A percentile compares a stretch with the other conserved stretches of the same genome.
These are phyloP conservation scores for Cyrtonyx montezumae DNA, from an alignment of 2,113 vertebrate species.

Conservation along the genomic window DNA sequence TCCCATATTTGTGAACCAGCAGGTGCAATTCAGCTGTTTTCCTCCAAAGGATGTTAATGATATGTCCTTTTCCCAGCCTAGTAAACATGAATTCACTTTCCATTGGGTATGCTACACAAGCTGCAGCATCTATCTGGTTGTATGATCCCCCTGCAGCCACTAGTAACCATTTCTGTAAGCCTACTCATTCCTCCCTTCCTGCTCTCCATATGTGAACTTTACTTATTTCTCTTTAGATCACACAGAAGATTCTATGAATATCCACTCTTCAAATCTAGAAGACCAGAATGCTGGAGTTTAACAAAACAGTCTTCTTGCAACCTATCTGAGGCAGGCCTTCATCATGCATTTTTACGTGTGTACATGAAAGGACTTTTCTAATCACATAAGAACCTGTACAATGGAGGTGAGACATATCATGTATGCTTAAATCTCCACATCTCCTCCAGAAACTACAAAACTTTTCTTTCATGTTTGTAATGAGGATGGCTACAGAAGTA, in stretches of 20 bases:
- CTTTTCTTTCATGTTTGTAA: not conserved
- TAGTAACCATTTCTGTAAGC: not conserved
- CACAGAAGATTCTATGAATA: not conserved
- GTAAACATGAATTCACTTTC: not conserved
- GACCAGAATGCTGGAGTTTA: not conserved
- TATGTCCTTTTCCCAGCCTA: not conserved
- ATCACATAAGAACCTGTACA: not conserved
- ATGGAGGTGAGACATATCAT: not conserved
- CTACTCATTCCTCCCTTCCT: not conserved
- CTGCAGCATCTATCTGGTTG: not conserved
- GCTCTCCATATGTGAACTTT: not conserved
- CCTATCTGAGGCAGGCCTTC: not conserved
- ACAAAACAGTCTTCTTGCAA: not conserved
- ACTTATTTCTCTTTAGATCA: not conserved
- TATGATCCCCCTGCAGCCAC: not conserved
- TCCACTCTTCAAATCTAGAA: not conserved
- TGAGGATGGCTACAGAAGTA: not conserved
- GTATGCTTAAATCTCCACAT: not conserved
- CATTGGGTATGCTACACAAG: not conserved
- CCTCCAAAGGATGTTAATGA: not conserved
- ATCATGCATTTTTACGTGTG: not conserved
- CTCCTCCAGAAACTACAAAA: not conserved
- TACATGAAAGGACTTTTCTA: not conserved
- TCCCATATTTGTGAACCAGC: not conserved
- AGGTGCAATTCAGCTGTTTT: not conserved